Percentiles rank a stretch among this genome's conserved stretches.
phyloP scores from a whole-genome alignment of 2,113 vertebrate genomes.

The Rhinichthys klamathensis region DNA sequence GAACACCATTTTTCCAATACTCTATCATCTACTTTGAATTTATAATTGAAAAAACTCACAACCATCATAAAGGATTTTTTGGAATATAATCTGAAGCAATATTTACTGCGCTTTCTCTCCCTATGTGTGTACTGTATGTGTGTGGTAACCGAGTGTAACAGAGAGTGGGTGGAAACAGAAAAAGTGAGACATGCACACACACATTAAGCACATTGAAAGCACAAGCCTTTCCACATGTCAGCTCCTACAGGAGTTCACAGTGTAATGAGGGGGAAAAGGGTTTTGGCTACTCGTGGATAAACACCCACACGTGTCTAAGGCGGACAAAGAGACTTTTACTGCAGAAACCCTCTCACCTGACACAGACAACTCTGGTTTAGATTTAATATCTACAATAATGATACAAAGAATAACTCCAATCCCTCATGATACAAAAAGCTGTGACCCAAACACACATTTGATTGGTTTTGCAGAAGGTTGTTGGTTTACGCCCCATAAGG shows the following conservation, averaged over 20 bases:
- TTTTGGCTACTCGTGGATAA: constrained; percentile 67
- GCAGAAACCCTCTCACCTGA: neutral
- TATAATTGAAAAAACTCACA: neutral
- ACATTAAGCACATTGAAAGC: constrained; percentile 46
- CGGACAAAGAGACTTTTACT: neutral
- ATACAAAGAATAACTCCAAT: neutral
- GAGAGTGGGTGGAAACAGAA: constrained; percentile 19
- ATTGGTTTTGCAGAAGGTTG: neutral
- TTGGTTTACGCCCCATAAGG: neutral
- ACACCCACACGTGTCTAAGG: constrained; percentile 51
- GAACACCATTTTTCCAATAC: neutral
- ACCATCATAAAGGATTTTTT: neutral
- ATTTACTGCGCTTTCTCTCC: neutral
- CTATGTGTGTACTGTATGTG: neutral
- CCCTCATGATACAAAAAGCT: neutral
- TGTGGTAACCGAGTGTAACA: constrained; percentile 19
- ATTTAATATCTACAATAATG: neutral
- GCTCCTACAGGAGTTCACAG: constrained; percentile 65
- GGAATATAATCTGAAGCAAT: constrained; percentile 11
- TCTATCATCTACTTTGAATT: neutral
- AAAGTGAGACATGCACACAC: constrained; percentile 28
- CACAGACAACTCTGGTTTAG: neutral
- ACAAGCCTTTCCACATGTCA: constrained; percentile 70
- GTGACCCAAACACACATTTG: neutral
- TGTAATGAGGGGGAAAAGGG: constrained; percentile 74